Conservation (phyloP, 2,113 vertebrate species). For the Halcyon senegalensis region DNA sequence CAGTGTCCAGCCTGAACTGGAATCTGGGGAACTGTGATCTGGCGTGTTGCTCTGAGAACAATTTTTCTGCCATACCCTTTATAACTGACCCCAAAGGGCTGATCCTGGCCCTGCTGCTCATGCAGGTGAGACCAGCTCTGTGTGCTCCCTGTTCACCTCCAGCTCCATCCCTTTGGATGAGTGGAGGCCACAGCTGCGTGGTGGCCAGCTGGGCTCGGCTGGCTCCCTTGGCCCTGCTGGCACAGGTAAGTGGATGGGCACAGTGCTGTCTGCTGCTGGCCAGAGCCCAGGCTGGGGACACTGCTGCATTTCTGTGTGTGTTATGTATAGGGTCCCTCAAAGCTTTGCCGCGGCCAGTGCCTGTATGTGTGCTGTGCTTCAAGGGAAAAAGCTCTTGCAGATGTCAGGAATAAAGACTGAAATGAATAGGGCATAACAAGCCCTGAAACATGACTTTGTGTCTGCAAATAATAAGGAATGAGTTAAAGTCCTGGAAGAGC, state of each 20-base stretch:
- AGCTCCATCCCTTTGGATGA: rapidly evolving
- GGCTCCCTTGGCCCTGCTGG: neutral
- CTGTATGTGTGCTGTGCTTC: rapidly evolving
- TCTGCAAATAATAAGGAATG: constrained; percentile 47
- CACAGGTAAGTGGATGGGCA: rapidly evolving
- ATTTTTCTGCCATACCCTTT: neutral
- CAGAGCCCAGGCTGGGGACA: neutral
- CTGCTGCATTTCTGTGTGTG: neutral
- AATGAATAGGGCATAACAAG: constrained; percentile 14
- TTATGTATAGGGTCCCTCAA: neutral
- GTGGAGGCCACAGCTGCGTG: neutral
- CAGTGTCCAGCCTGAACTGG: neutral
- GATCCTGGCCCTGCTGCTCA: neutral
- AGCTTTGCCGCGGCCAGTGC: neutral
- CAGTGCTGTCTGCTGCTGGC: rapidly evolving
- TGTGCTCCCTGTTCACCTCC: neutral
- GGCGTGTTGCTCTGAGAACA: neutral
- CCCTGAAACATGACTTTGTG: neutral
- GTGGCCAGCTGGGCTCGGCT: rapidly evolving
- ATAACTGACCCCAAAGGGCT: neutral
- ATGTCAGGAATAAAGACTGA: constrained; percentile 9
- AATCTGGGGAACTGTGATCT: neutral
- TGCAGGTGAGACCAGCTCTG: rapidly evolving
- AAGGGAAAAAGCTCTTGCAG: neutral
- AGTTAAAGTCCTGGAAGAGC: constrained; percentile 11